Evolutionary conservation across 2,113 vertebrate genomes (phyloP).

Genomic region (Canis aureus): DNA sequence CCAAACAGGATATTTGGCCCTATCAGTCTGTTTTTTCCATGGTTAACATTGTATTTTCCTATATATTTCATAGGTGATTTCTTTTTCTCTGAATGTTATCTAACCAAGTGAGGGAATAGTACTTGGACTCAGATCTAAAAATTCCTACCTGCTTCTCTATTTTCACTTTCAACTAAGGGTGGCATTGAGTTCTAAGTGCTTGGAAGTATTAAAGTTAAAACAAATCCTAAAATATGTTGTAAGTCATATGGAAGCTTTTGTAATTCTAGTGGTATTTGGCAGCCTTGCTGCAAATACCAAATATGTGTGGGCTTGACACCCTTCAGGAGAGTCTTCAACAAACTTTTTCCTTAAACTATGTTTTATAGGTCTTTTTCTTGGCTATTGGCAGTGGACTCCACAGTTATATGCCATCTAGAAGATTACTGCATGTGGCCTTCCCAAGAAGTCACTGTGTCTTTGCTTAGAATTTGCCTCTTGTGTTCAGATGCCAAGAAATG

Average conservation of each 20-base stretch:
- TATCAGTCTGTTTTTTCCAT: not conserved
- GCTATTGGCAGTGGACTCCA: not conserved
- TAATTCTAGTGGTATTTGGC: not conserved
- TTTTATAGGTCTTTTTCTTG: conserved; percentile 39
- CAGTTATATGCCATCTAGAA: not conserved
- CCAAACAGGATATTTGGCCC: not conserved
- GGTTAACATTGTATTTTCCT: not conserved
- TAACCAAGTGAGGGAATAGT: not conserved
- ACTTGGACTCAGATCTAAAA: not conserved
- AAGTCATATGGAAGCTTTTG: conserved; percentile 26
- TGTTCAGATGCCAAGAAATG: not conserved
- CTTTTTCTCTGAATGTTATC: not conserved
- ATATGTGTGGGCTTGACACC: not conserved
- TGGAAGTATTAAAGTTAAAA: not conserved
- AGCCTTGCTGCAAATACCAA: not conserved
- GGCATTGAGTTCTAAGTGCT: not conserved
- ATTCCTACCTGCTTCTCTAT: not conserved
- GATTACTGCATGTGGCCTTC: not conserved
- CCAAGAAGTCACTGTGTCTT: not conserved
- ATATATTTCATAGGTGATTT: not conserved
- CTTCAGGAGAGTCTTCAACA: conserved; percentile 12
- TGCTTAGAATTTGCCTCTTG: not conserved
- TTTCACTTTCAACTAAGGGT: not conserved
- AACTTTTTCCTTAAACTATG: not conserved
- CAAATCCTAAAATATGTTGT: not conserved